Conservation (phyloP, 2,888 invertebrate species). For the Cantharis flavilabris region DNA sequence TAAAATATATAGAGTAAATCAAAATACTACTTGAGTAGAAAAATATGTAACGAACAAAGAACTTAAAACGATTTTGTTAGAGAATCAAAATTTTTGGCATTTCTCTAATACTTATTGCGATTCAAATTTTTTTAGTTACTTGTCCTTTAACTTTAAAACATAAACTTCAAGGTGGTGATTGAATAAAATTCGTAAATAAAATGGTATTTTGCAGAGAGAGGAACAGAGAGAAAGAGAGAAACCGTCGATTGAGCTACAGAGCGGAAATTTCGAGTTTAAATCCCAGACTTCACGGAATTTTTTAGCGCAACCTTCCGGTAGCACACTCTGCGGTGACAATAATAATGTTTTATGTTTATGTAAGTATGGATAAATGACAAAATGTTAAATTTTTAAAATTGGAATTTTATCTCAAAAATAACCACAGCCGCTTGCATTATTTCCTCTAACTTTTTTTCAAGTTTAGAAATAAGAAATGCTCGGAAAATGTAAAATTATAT, state of each 20-base stretch:
- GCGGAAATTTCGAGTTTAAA: neutral
- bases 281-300: neutral
- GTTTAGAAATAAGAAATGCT: too few relatives aligned
- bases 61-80: too few relatives aligned
- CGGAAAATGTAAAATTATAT: too few relatives aligned
- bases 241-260: neutral
- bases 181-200: neutral
- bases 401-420: too few relatives aligned
- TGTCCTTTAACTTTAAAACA: too few relatives aligned
- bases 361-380: neutral
- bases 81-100: too few relatives aligned
- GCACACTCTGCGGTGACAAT: neutral
- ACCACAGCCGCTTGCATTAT: neutral
- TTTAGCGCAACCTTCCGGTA: neutral
- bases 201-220: neutral
- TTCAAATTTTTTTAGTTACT: too few relatives aligned
- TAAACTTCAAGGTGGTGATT: neutral
- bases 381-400: neutral
- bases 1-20: too few relatives aligned
- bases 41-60: too few relatives aligned
- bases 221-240: neutral
- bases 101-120: too few relatives aligned
- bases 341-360: neutral
- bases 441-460: neutral
- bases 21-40: too few relatives aligned